Percentiles rank a stretch among this genome's conserved stretches.
Evolutionary conservation across 30 jellyfish, hydroid and myxozoan genomes (phyloP).

Genomic region (Aurelia sp.): DNA sequence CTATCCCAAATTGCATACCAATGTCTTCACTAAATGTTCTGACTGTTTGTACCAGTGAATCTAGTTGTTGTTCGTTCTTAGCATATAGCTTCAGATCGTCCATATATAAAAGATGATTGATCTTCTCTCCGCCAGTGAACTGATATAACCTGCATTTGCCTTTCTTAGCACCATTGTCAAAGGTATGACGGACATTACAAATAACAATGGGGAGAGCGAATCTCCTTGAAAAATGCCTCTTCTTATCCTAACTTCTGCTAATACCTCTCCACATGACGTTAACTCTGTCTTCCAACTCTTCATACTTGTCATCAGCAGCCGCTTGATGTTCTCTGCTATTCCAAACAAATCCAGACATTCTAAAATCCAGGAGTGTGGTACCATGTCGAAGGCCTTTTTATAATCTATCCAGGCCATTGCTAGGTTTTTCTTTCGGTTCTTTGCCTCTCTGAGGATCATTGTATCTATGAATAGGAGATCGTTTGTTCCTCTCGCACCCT

Average conservation of each 20-base stretch:
- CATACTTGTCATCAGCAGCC: constrained; percentile 25
- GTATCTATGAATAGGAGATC: constrained; percentile 5
- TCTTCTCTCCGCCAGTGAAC: constrained; percentile 4
- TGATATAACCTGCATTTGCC: too few species aligned
- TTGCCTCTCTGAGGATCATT: constrained; percentile 11
- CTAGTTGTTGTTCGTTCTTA: too few species aligned
- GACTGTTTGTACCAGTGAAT: too few species aligned
- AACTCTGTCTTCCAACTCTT: constrained; percentile 27
- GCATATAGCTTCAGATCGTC: too few species aligned
- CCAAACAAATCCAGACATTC: constrained; percentile 18
- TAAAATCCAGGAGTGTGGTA: not conserved
- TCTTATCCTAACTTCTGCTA: constrained; percentile 8
- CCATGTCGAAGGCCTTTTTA: not conserved
- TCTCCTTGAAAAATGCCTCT: constrained; percentile 6
- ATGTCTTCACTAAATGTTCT: too few species aligned
- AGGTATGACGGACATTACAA: not conserved
- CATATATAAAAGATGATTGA: not conserved
- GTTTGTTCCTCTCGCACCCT: constrained; percentile 2
- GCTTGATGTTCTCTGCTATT: constrained; percentile 11
- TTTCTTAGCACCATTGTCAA: not conserved
- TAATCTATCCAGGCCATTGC: not conserved
- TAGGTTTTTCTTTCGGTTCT: constrained; percentile 2
- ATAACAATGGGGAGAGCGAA: constrained; percentile 2
- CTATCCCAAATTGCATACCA: not conserved
- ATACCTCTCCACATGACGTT: constrained; percentile 31